Conservation (phyloP, 2,113 vertebrate species). For the Laticauda laticaudata region DNA sequence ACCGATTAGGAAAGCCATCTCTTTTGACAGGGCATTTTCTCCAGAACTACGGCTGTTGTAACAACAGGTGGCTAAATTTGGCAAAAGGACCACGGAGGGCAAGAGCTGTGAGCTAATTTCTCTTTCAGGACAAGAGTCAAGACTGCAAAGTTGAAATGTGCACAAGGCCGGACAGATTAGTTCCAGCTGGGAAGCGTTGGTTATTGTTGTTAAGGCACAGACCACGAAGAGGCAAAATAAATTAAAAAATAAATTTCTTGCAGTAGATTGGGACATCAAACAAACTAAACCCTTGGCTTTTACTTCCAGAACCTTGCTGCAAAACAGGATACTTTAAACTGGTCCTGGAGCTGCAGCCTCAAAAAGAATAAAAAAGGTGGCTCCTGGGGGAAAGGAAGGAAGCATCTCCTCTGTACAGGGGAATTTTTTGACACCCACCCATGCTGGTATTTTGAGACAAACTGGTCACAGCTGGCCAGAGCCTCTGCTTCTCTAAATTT, state of each 20-base stretch:
- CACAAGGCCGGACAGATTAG: neutral
- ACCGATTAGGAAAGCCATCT: neutral
- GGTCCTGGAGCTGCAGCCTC: too few species aligned
- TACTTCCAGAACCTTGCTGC: neutral
- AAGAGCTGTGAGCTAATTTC: neutral
- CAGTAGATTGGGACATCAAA: neutral
- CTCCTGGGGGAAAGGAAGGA: too few species aligned
- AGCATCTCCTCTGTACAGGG: neutral
- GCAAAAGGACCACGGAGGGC: neutral
- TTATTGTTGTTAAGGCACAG: fast-evolving
- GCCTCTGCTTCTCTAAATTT: neutral
- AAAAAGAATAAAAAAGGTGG: neutral
- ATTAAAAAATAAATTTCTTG: neutral
- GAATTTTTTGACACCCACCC: too few species aligned
- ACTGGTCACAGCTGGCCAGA: neutral
- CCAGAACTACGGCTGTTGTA: neutral
- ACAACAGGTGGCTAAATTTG: neutral
- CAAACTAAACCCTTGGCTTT: neutral
- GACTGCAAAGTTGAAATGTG: neutral
- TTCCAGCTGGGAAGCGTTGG: too few species aligned
- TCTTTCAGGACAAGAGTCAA: neutral
- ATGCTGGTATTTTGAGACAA: too few species aligned
- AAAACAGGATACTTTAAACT: neutral
- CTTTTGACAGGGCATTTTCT: neutral
- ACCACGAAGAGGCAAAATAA: neutral